Conservation (phyloP, 2,113 vertebrate genomes). For the Paramisgurnus dabryanus region DNA sequence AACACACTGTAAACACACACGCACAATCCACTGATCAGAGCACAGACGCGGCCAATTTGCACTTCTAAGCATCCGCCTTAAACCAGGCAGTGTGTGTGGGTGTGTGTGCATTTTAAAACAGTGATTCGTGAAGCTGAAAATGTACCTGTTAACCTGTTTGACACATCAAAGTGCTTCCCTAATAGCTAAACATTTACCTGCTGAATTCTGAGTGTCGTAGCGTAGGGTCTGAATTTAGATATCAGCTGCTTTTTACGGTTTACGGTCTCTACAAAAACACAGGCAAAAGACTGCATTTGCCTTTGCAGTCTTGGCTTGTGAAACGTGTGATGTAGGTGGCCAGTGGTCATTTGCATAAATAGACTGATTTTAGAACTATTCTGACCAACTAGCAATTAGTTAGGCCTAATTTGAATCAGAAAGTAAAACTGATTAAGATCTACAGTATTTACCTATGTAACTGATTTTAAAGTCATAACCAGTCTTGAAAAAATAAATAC, state of each 20-base stretch:
- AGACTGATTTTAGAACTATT: too few species aligned
- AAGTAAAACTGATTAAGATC: too few species aligned
- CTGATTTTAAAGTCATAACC: too few species aligned
- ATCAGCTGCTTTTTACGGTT: background rate
- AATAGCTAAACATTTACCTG: constrained; percentile 33
- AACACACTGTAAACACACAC: constrained; percentile 49
- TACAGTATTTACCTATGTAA: too few species aligned
- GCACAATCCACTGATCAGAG: constrained; percentile 43
- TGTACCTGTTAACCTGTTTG: constrained; percentile 38
- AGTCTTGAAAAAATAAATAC: too few species aligned
- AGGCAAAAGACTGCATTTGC: too few species aligned
- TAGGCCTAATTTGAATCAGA: too few species aligned
- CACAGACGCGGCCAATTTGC: constrained; percentile 62
- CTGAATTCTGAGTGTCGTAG: constrained; percentile 25
- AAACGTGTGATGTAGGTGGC: too few species aligned
- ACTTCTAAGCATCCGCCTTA: constrained; percentile 64
- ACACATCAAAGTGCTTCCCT: constrained; percentile 29
- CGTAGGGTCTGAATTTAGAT: constrained; percentile 31
- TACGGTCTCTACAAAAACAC: too few species aligned
- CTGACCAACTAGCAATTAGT: too few species aligned
- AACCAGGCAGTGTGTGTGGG: constrained; percentile 27
- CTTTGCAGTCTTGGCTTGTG: too few species aligned
- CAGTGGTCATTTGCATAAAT: too few species aligned
- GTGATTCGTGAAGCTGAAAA: constrained; percentile 30
- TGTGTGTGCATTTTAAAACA: constrained; percentile 38